These are phyloP conservation scores for Tetranychus truncatus DNA, from an alignment of 2,888 invertebrate species.

Conservation along the genomic window DNA sequence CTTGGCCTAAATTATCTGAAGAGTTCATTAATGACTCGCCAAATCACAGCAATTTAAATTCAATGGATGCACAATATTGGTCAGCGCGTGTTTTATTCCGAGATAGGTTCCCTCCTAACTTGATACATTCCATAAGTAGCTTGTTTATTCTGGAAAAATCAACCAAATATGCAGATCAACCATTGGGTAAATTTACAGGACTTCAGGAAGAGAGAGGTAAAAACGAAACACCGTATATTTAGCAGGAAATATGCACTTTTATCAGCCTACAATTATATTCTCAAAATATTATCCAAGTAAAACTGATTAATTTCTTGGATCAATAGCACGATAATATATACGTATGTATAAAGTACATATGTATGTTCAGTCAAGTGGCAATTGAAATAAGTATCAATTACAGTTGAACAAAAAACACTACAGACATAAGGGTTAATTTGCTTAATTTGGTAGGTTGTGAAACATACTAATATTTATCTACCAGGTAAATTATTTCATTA, in stretches of 20 bases:
- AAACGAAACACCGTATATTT: neutral
- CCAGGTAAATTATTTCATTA: neutral
- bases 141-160: neutral
- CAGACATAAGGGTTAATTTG: neutral
- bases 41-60: slow-evolving; percentile 62
- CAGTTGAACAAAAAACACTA: neutral
- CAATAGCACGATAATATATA: no score
- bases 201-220: slow-evolving; percentile 6
- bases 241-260: no score
- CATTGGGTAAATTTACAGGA: neutral
- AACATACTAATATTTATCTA: neutral
- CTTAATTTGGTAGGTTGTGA: neutral
- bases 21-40: slow-evolving; percentile 70
- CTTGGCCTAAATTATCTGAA: slow-evolving; percentile 70
- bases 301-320: no score
- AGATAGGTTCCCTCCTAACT: slow-evolving; percentile 30
- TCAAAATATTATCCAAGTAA: no score
- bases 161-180: slow-evolving; percentile 4
- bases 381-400: neutral
- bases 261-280: no score
- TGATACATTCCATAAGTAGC: neutral
- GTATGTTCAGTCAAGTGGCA: neutral
- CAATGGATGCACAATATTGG: slow-evolving; percentile 58
- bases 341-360: neutral
- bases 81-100: slow-evolving; percentile 32